Conservation (phyloP, 2,113 vertebrate species). For the Redunca redunca region DNA sequence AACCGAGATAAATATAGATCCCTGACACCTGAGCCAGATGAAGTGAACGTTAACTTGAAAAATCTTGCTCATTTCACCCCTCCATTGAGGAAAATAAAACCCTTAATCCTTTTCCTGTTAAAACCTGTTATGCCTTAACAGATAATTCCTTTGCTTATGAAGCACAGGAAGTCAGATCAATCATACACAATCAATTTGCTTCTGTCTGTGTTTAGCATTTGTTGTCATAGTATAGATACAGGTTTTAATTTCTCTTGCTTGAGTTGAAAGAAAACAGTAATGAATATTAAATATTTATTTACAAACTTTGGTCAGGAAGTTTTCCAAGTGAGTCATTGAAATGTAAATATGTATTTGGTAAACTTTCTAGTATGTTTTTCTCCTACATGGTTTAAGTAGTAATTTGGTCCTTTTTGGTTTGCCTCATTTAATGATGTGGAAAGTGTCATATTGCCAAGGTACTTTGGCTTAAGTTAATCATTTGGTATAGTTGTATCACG, state of each 20-base stretch:
- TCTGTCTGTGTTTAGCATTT: not conserved
- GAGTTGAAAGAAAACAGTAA: not conserved
- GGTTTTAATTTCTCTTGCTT: not conserved
- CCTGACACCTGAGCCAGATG: conserved; percentile 57
- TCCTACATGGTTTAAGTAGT: not conserved
- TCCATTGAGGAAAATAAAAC: conserved; percentile 47
- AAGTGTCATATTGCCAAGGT: not conserved
- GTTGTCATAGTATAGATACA: not conserved
- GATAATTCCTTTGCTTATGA: not conserved
- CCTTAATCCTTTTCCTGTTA: conserved; percentile 26
- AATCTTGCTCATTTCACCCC: conserved; percentile 16
- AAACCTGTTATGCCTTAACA: not conserved
- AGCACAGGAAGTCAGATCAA: not conserved
- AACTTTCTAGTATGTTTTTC: not conserved
- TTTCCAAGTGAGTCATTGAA: not conserved
- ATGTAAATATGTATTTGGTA: not conserved
- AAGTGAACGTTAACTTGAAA: conserved; percentile 24
- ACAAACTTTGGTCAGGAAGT: not conserved
- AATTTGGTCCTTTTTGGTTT: not conserved
- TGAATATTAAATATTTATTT: not conserved
- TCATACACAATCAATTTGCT: not conserved
- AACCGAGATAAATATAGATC: conserved; percentile 67
- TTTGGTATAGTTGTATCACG: not conserved
- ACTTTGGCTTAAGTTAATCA: not conserved
- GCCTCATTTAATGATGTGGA: not conserved